phyloP scores from a whole-genome alignment of 2,888 invertebrate species.

The Sepioteuthis lessoniana region DNA sequence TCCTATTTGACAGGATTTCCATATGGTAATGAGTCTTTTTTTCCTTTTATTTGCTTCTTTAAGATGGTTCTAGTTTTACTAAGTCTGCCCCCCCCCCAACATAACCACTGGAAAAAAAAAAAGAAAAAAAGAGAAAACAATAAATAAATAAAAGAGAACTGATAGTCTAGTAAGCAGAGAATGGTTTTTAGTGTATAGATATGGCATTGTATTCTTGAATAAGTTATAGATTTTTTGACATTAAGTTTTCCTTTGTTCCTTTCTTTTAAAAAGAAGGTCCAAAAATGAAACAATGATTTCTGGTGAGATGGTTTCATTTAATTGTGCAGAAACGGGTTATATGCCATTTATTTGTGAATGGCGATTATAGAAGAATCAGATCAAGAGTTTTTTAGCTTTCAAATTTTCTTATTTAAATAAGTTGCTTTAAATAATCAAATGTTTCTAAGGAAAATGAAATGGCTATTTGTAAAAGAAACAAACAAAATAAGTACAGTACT shows the following conservation, averaged over 20 bases:
- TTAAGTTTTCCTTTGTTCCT: background rate
- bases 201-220: background rate
- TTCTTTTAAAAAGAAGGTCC: background rate
- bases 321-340: background rate
- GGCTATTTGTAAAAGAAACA: no score
- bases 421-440: background rate
- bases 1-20: conserved; percentile 33
- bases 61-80: background rate
- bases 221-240: background rate
- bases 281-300: background rate
- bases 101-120: background rate
- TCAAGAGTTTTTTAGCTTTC: background rate
- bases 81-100: background rate
- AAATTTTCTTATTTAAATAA: background rate
- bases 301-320: background rate
- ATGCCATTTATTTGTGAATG: background rate
- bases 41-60: background rate
- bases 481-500: no score
- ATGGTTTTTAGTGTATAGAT: background rate
- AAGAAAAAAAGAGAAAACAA: background rate
- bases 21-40: background rate
- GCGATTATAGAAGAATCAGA: background rate
- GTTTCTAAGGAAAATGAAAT: background rate
- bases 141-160: background rate
- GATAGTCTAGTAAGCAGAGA: background rate